phyloP scores from a whole-genome alignment of 2,888 invertebrate species.

The Lasioglossum villosulum region DNA sequence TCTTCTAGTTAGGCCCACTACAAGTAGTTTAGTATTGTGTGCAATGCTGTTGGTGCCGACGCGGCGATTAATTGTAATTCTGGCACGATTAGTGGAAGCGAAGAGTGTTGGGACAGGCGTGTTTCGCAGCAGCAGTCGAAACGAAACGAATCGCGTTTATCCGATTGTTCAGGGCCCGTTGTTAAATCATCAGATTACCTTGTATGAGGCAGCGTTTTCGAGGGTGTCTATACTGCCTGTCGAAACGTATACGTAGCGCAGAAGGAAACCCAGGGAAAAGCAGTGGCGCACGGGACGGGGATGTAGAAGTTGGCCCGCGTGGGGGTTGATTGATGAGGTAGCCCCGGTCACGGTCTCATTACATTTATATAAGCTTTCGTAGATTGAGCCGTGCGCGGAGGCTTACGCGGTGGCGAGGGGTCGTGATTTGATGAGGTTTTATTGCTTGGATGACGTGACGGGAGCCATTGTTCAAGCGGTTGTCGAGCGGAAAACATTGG shows the following conservation, averaged over 20 bases:
- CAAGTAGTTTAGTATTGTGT: no score
- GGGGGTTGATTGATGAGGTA: conserved; percentile 84
- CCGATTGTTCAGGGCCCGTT: conserved; percentile 73
- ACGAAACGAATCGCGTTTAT: conserved; percentile 70
- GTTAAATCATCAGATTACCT: conserved; percentile 77
- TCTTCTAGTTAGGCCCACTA: no score
- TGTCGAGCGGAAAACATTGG: conserved; percentile 72
- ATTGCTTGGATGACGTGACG: conserved; percentile 82
- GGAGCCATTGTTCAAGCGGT: conserved; percentile 72
- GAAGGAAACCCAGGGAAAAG: conserved; percentile 64
- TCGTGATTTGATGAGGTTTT: conserved; percentile 85
- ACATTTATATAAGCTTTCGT: conserved; percentile 85
- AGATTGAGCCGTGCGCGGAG: conserved; percentile 83
- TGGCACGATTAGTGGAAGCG: neutral
- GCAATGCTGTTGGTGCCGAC: neutral
- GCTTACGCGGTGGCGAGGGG: conserved; percentile 83
- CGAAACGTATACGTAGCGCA: conserved; percentile 63
- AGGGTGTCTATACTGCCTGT: conserved; percentile 53
- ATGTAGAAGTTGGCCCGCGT: conserved; percentile 39
- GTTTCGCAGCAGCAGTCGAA: conserved; percentile 11
- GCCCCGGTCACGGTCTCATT: conserved; percentile 84
- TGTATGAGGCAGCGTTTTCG: conserved; percentile 60
- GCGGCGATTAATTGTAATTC: neutral
- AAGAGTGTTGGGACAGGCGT: neutral
- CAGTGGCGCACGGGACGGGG: conserved; percentile 54